These are phyloP conservation scores for Danionella cerebrum DNA, from an alignment of 2,113 vertebrate species.

Conservation along the genomic window DNA sequence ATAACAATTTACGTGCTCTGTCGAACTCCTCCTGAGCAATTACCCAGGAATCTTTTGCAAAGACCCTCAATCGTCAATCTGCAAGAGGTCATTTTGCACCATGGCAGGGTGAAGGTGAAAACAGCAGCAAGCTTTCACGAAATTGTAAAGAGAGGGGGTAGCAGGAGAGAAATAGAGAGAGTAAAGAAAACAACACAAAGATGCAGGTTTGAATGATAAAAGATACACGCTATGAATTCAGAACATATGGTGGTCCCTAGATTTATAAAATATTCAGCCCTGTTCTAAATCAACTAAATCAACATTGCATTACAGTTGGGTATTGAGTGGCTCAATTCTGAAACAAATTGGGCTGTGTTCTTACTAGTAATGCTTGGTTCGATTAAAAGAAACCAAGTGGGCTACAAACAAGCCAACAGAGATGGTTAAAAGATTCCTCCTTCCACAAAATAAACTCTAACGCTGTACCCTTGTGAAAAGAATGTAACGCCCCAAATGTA, in stretches of 20 bases:
- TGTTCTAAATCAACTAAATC: too few species aligned
- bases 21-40: slow-evolving; percentile 24
- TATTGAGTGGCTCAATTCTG: too few species aligned
- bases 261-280: neutral
- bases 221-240: neutral
- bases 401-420: too few species aligned
- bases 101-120: neutral
- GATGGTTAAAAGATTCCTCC: too few species aligned
- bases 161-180: neutral
- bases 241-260: neutral
- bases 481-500: too few species aligned
- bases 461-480: too few species aligned
- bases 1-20: slow-evolving; percentile 10
- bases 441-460: too few species aligned
- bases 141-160: too few species aligned
- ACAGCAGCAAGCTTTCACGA: neutral
- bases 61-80: neutral
- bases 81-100: neutral
- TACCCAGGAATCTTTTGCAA: neutral
- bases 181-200: slow-evolving; percentile 4
- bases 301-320: too few species aligned
- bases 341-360: too few species aligned
- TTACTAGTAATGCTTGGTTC: too few species aligned
- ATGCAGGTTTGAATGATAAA: neutral
- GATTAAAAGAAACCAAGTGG: too few species aligned